phyloP scores from a whole-genome alignment of 2,113 vertebrate species.

The Microtus richardsoni region DNA sequence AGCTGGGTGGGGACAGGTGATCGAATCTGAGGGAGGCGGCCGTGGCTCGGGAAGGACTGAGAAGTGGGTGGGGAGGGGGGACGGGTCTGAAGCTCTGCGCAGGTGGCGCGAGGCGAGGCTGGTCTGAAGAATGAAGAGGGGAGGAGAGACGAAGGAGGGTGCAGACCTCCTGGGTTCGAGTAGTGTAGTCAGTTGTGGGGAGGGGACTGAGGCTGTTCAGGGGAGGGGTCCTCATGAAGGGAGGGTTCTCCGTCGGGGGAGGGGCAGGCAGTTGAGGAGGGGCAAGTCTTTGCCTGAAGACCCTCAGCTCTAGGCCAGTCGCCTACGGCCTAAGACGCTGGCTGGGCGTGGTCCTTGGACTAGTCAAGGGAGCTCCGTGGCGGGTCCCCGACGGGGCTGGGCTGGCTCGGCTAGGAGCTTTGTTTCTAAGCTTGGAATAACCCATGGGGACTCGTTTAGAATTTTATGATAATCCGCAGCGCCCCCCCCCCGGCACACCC shows the following conservation, averaged over 20 bases:
- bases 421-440: conserved; percentile 58
- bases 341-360: conserved; percentile 64
- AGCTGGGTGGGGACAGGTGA: conserved; percentile 54
- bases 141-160: conserved; percentile 9
- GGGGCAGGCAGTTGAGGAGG: background rate
- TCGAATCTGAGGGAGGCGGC: background rate
- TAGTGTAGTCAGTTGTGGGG: background rate
- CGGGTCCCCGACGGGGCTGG: background rate
- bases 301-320: background rate
- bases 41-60: background rate
- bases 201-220: background rate
- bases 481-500: conserved; percentile 66
- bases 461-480: conserved; percentile 46
- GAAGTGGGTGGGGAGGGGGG: background rate
- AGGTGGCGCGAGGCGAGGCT: conserved; percentile 53
- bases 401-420: conserved; percentile 50
- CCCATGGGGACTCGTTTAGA: conserved; percentile 7
- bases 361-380: background rate
- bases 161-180: conserved; percentile 26
- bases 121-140: background rate
- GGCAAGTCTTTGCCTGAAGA: background rate
- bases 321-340: background rate
- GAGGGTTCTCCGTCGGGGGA: background rate
- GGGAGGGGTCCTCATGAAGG: background rate
- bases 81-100: background rate